A percentile compares a stretch with the other conserved stretches of the same genome.
Conservation (phyloP, 2,888 invertebrate genomes). For the Folsomia candida region DNA sequence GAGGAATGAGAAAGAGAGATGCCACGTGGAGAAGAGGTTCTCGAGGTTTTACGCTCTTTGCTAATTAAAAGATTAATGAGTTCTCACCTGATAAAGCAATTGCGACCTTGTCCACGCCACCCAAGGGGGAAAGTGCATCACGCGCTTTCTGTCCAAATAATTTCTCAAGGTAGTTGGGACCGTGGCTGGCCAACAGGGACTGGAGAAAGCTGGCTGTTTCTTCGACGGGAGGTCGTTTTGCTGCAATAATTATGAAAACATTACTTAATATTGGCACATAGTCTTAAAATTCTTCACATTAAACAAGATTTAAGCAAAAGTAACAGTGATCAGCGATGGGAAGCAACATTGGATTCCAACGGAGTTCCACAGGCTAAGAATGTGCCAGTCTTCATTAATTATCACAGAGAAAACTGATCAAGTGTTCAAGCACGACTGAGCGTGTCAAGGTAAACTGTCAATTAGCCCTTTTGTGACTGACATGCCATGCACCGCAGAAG, state of each 20-base stretch:
- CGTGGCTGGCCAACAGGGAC: constrained; percentile 88
- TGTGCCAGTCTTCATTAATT: no score
- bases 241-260: constrained; percentile 58
- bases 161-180: constrained; percentile 94
- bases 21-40: background rate
- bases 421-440: no score
- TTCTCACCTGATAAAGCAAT: constrained; percentile 83
- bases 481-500: no score
- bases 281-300: no score
- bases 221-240: constrained; percentile 93
- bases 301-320: no score
- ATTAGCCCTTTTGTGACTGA: no score
- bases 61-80: background rate
- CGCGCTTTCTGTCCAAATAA: constrained; percentile 91
- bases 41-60: background rate
- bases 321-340: no score
- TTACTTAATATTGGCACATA: background rate
- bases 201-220: constrained; percentile 94
- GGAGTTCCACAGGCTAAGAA: no score
- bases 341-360: no score
- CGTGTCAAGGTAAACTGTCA: no score
- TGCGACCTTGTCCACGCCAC: constrained; percentile 92
- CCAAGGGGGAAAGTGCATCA: constrained; percentile 84
- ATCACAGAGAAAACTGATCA: no score
- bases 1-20: background rate